phyloP scores from a whole-genome alignment of 2,888 invertebrate genomes.

The Lasiommata megera region DNA sequence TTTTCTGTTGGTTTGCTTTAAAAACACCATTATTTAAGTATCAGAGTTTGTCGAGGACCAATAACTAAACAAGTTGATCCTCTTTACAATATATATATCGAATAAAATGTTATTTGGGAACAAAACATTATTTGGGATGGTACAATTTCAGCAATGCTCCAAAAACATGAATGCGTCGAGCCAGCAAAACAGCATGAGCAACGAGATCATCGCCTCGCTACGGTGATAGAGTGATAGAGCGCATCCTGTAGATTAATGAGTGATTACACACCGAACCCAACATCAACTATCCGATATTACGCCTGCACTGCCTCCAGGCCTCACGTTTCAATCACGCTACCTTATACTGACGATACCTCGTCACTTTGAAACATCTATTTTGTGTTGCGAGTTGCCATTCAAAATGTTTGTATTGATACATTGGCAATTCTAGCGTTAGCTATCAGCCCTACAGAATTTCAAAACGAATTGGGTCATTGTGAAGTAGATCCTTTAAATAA shows the following conservation, averaged over 20 bases:
- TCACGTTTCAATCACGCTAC: slow-evolving; percentile 8
- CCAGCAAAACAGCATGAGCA: slow-evolving; percentile 77
- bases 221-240: slow-evolving; percentile 81
- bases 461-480: too few relatives aligned
- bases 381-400: not conserved
- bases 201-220: slow-evolving; percentile 76
- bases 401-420: not conserved
- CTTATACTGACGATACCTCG: not conserved
- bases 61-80: too few relatives aligned
- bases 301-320: not conserved
- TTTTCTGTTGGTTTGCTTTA: too few relatives aligned
- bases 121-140: slow-evolving; percentile 23
- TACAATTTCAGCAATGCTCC: slow-evolving; percentile 73
- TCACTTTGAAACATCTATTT: not conserved
- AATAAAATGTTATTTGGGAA: too few relatives aligned
- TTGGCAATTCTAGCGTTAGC: too few relatives aligned
- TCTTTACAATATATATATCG: too few relatives aligned
- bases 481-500: too few relatives aligned
- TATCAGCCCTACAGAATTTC: too few relatives aligned
- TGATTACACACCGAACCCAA: slow-evolving; percentile 59
- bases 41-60: too few relatives aligned
- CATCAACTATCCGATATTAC: slow-evolving; percentile 63
- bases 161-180: slow-evolving; percentile 75
- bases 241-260: slow-evolving; percentile 65
- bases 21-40: too few relatives aligned